Percentiles rank a stretch among this genome's conserved stretches.
Evolutionary conservation across 2,888 invertebrate genomes (phyloP).

Genomic region (Cephus sareptanus): DNA sequence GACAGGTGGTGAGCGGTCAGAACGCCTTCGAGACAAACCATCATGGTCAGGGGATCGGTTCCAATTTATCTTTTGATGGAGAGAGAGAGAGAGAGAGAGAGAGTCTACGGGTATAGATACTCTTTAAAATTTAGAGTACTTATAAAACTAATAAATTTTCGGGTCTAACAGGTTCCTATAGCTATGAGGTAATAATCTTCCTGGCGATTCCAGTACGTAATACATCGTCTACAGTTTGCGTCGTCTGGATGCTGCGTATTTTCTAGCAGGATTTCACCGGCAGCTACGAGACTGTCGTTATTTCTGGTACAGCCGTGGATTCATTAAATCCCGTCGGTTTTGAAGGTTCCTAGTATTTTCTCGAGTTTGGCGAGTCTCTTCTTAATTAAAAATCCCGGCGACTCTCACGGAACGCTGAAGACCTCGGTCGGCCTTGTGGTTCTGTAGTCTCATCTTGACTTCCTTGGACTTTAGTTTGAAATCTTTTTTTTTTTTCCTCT

Average conservation of each 20-base stretch:
- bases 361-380: neutral
- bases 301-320: neutral
- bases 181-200: neutral
- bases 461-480: neutral
- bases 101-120: too few species aligned
- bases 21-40: constrained; percentile 2
- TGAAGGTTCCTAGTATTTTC: neutral
- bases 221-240: neutral
- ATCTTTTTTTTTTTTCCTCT: too few species aligned
- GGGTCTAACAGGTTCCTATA: neutral
- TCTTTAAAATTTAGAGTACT: neutral
- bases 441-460: neutral
- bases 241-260: neutral
- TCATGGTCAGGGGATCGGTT: neutral
- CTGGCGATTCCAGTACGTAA: neutral
- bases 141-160: neutral
- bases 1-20: constrained; percentile 57
- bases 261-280: neutral
- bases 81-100: neutral
- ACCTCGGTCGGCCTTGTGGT: neutral
- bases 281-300: neutral
- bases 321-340: neutral
- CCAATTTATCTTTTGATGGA: constrained; percentile 1
- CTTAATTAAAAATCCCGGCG: neutral
- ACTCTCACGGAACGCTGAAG: neutral